Base-by-base conservation (phyloP, 2,888 invertebrate genomes). In the Xestoiulus laeticollis region DNA sequence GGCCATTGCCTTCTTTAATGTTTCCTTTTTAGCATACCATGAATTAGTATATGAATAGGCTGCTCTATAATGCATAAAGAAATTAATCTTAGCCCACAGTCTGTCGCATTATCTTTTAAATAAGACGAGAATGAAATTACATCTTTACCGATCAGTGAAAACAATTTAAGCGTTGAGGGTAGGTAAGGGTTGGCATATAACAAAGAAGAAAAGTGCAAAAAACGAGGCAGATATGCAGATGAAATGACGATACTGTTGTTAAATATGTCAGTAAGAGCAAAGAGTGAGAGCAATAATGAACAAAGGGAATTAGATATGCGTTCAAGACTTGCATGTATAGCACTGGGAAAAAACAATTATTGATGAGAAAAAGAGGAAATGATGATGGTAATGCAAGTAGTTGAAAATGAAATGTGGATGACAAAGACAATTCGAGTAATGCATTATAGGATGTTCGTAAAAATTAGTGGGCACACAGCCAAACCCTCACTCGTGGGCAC, bases 241-340 rank as follows among this genome's bases (percentile, higher is more conserved):
- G 68, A 68, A 68, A 68, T 68, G 68, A 68, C 68, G 26, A 68
- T 68, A 68, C 68, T 68, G 68, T 68, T 68, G 68, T 68, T 68
- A 68, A 68, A 6, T 68, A 68, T 68, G 68, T 68, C 68, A 68
- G 68, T 22, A 26, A 68, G 68, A 68, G 68, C 68, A 68, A 68
- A 68, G 68, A 68, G 68, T 26, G 68, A 68, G 1, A 68, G 68
- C 68, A 68, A 68, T 68, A 68, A 68, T 68, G 68, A 68, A 68
- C 68, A 68, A 68, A 68, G 68, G 68, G 68, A 68, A 68, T 68
- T 68, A 68, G 68, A 68, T 68, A 26, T 26, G 26, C 26, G 26
- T 68, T 12, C 1, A 68, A 26, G 68, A 68, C 4, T 26, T 68
- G 26, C 68, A 26, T 68, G 10, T 43, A 68, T 26, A 26, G 26